These are phyloP conservation scores for Myotis lucifugus DNA, from an alignment of 2,113 vertebrate genomes.

Conservation along the genomic window DNA sequence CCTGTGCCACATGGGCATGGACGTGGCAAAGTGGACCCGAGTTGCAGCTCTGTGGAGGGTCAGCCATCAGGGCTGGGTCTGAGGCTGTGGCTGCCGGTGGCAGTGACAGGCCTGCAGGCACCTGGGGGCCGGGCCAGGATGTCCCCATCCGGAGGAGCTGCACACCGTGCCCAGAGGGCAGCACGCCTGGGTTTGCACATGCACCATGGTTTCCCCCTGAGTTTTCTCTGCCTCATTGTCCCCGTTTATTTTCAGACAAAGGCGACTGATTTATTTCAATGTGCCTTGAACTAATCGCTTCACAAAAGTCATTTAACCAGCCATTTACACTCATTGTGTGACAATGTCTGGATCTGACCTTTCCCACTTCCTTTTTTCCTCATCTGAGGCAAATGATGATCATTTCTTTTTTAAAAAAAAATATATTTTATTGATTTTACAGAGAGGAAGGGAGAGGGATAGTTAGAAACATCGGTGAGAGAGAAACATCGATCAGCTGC, in stretches of 20 bases:
- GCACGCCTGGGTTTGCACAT: accelerated
- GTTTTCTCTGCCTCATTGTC: accelerated
- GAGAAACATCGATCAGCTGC: too few species aligned
- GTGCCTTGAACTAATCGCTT: not conserved
- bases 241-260: not conserved
- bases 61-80: not conserved
- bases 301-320: not conserved
- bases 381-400: not conserved
- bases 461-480: too few species aligned
- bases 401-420: not conserved
- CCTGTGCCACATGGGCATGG: not conserved
- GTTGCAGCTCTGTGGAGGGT: not conserved
- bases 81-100: not conserved
- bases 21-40: not conserved
- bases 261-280: not conserved
- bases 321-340: not conserved
- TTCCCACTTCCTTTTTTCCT: not conserved
- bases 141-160: not conserved
- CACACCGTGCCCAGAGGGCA: not conserved
- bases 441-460: too few species aligned
- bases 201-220: not conserved
- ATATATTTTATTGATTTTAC: too few species aligned
- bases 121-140: too few species aligned
- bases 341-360: not conserved
- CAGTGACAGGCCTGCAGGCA: not conserved